A percentile compares a stretch with the other conserved stretches of the same genome.
Conservation (phyloP, 2,113 vertebrate species). For the Poecile atricapillus region DNA sequence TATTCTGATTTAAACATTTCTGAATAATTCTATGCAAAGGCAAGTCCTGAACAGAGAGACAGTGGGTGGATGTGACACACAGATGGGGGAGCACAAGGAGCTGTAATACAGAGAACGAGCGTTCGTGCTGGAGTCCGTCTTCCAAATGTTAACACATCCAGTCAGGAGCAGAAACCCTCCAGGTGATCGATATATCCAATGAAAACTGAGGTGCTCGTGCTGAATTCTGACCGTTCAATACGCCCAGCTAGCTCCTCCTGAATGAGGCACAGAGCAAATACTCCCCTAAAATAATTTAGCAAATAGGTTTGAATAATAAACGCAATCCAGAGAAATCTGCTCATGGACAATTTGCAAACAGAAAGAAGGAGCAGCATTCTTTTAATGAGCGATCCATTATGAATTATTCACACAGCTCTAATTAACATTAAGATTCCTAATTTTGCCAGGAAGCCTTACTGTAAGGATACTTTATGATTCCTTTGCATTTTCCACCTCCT, state of each 20-base stretch:
- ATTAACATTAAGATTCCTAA: slow-evolving; percentile 28
- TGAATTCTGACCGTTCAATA: neutral
- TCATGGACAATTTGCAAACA: slow-evolving; percentile 39
- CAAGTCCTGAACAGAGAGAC: neutral
- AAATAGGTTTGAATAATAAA: slow-evolving; percentile 26
- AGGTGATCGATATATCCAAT: neutral
- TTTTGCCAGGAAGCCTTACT: slow-evolving; percentile 3
- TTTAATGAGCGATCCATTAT: neutral
- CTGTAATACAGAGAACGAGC: neutral
- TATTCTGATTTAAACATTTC: slow-evolving; percentile 63
- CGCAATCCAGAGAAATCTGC: slow-evolving; percentile 38
- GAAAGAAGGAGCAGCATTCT: slow-evolving; percentile 1
- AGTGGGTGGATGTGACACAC: neutral
- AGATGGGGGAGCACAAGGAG: slow-evolving; percentile 17
- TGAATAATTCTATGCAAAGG: slow-evolving; percentile 27
- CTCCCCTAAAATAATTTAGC: slow-evolving; percentile 16
- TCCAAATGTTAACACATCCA: neutral
- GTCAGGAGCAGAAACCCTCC: neutral
- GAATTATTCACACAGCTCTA: slow-evolving; percentile 52
- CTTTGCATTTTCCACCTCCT: neutral
- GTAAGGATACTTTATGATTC: neutral
- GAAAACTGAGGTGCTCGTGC: neutral
- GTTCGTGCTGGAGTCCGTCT: neutral
- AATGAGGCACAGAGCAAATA: neutral
- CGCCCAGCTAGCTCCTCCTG: neutral